These are phyloP conservation scores for Etheostoma nigrum DNA, from an alignment of 2,797 vertebrate genomes.

Conservation along the genomic window DNA sequence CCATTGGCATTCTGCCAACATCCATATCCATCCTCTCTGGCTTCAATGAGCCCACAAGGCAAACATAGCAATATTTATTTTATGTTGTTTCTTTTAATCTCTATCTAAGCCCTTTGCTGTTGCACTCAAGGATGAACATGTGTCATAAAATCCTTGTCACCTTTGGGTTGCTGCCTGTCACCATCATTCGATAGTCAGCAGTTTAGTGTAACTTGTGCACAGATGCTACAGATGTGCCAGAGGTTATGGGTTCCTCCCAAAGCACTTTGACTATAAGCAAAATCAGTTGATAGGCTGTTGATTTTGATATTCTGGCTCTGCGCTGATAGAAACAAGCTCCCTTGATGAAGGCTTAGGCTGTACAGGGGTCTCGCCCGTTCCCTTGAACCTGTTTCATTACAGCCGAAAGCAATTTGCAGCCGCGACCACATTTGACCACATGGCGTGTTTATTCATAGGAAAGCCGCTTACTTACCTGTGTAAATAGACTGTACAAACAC, in stretches of 20 bases:
- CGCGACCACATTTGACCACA: slow-evolving; percentile 69
- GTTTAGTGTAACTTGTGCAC: slow-evolving; percentile 45
- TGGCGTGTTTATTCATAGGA: slow-evolving; percentile 67
- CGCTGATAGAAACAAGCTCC: slow-evolving; percentile 68
- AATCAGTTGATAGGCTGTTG: slow-evolving; percentile 26
- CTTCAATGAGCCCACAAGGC: slow-evolving; percentile 39
- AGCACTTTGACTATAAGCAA: slow-evolving; percentile 56
- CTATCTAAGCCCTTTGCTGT: slow-evolving; percentile 22
- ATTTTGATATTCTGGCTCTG: slow-evolving; percentile 66
- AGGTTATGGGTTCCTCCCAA: slow-evolving; percentile 46
- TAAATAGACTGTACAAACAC: slow-evolving; percentile 57
- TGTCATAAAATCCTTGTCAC: slow-evolving; percentile 47
- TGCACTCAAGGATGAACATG: slow-evolving; percentile 26
- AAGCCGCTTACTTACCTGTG: slow-evolving; percentile 72
- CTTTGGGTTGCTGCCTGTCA: slow-evolving; percentile 40
- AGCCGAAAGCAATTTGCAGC: slow-evolving; percentile 74
- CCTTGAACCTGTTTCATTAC: slow-evolving; percentile 69
- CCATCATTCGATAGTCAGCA: slow-evolving; percentile 45
- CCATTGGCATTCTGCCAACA: slow-evolving; percentile 59
- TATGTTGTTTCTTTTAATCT: slow-evolving; percentile 50
- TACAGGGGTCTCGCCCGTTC: slow-evolving; percentile 49
- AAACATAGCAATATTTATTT: slow-evolving; percentile 48
- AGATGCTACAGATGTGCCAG: slow-evolving; percentile 36
- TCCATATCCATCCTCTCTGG: slow-evolving; percentile 30
- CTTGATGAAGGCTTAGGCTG: slow-evolving; percentile 60